Evolutionary conservation across 2,797 vertebrate species (phyloP).

Genomic region (Heteromormyrus szaboi): DNA sequence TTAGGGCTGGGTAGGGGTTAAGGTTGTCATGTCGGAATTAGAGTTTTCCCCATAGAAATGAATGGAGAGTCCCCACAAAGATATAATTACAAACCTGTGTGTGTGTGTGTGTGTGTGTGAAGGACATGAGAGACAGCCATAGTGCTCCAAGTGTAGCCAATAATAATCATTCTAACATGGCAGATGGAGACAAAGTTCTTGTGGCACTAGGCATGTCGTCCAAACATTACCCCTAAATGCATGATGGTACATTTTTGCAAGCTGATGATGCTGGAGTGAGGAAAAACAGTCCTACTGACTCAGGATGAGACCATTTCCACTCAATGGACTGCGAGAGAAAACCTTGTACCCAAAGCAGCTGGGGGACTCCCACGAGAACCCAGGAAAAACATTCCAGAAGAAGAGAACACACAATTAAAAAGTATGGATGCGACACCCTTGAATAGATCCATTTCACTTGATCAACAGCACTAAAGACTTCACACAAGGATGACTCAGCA

Average conservation of each 20-base stretch:
- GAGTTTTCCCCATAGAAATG: too few species aligned
- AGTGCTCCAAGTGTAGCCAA: neutral
- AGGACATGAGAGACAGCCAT: neutral
- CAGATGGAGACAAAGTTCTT: neutral
- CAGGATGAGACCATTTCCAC: neutral
- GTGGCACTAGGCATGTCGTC: neutral
- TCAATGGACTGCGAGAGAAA: neutral
- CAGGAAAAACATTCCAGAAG: neutral
- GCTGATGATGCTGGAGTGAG: neutral
- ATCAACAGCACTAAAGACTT: neutral
- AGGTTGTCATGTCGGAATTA: too few species aligned
- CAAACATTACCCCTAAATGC: neutral
- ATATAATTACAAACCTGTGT: too few species aligned
- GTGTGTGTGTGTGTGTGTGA: neutral
- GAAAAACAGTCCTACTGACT: neutral
- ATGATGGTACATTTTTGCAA: neutral
- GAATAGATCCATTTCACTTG: neutral
- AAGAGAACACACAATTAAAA: neutral
- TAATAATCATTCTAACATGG: neutral
- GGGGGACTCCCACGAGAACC: neutral
- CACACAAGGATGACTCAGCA: neutral
- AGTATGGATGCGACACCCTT: neutral
- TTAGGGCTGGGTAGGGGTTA: too few species aligned
- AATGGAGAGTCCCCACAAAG: too few species aligned
- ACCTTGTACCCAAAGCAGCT: neutral